Conservation (phyloP, 2,113 vertebrate species). For the Prionailurus viverrinus region DNA sequence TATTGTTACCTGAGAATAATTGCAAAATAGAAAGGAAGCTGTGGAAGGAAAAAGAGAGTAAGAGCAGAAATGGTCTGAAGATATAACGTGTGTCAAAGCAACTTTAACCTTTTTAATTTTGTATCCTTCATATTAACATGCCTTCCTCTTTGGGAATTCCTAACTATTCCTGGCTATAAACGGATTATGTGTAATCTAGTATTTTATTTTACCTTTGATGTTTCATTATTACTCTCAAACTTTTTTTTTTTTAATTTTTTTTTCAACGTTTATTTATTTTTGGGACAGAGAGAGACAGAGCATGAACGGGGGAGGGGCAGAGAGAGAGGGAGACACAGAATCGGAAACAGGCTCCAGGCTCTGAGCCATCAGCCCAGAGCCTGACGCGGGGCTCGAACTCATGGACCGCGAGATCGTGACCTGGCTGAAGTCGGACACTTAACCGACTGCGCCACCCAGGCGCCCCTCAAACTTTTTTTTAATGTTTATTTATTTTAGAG, state of each 20-base stretch:
- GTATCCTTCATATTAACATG: not conserved
- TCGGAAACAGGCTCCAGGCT: too few species aligned
- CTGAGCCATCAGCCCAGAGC: too few species aligned
- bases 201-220: slow-evolving; percentile 41
- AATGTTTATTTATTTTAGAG: too few species aligned
- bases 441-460: too few species aligned
- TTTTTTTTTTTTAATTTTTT: too few species aligned
- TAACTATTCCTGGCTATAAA: not conserved
- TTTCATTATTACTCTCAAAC: not conserved
- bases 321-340: too few species aligned
- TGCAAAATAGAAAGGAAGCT: not conserved
- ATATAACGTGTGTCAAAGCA: not conserved
- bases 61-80: not conserved
- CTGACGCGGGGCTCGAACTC: too few species aligned
- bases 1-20: not conserved
- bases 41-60: not conserved
- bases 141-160: not conserved
- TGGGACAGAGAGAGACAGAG: too few species aligned
- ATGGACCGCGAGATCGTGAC: too few species aligned
- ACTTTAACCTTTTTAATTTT: slow-evolving; percentile 17
- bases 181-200: not conserved
- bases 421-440: too few species aligned
- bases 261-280: too few species aligned
- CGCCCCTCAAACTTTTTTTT: not conserved
- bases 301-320: too few species aligned